Evolutionary conservation across 2,888 invertebrate genomes (phyloP), one percentile per base, ranked within the genome.

Genomic region (Polia nebulosa): DNA sequence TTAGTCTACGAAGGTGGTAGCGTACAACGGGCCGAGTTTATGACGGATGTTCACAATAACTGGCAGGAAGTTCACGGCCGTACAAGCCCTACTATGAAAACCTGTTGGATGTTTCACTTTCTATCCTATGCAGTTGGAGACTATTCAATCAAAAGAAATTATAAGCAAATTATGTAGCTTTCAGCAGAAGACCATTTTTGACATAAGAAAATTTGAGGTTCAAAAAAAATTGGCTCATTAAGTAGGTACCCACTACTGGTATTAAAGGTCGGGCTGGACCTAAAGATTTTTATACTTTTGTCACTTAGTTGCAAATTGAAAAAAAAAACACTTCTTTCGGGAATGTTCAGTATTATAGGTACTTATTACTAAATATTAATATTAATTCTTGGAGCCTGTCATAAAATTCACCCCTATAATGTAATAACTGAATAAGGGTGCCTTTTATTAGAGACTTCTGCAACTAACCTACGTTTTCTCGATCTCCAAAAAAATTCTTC

Each of bases 41-140:
- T 83, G 85, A 85, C 80, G 82, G 81, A 83, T 74, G 80, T 73
- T 67, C 65, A 76, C 83, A 81, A 83, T 78, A 83, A 79, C 68
- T 76, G 91, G 92, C 92, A 92, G 93, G 92, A 93, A 93, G 93
- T 92, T 93, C 93, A 93, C 80, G 93, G 93, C 68, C 93, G 91
- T 86, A 75, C 88, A 79, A 78, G 79, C 81, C 81, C 79, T 80
- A 75, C 82, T 85, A 87, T 85, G 83, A 78, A 78, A 85, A 84
- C 83, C 85, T 78, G 84, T 77, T 80, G 70, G 71, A 79, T 84
- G 78, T 85, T 87, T 89, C 88, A 89, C 90, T 89, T 89, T 89
- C 90, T 83, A 84, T 81, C 80, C 72, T 76, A 78, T 60, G 78
- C 71, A 66, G 69, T 55, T 60, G 58, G 36, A 61, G 11, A 25